Evolutionary conservation across 2,797 vertebrate species (phyloP).

Genomic region (Helicolenus hilgendorfi): DNA sequence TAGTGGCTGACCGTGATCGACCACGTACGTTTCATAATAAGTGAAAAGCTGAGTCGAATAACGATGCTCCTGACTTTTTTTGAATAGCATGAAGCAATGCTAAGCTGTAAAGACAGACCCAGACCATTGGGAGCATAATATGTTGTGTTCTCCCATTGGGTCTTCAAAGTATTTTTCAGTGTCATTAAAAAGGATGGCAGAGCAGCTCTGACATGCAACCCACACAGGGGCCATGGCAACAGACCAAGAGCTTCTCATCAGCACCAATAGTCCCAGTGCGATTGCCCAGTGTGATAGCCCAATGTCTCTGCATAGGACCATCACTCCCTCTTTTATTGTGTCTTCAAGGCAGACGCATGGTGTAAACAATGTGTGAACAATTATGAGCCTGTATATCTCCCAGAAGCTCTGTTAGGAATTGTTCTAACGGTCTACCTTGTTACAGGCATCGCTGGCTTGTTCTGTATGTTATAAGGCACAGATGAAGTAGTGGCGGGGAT

Average conservation of each 20-base stretch:
- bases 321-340: slow-evolving; percentile 79
- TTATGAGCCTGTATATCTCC: slow-evolving; percentile 73
- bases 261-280: slow-evolving; percentile 69
- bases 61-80: slow-evolving; percentile 7
- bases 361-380: slow-evolving; percentile 83
- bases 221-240: slow-evolving; percentile 80
- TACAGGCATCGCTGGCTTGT: slow-evolving; percentile 50
- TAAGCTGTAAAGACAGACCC: slow-evolving; percentile 55
- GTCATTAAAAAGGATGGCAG: slow-evolving; percentile 76
- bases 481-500: slow-evolving; percentile 20
- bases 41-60: slow-evolving; percentile 11
- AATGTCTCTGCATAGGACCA: slow-evolving; percentile 70
- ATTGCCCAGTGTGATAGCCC: slow-evolving; percentile 58
- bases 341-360: slow-evolving; percentile 77
- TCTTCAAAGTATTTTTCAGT: slow-evolving; percentile 74
- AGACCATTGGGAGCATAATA: slow-evolving; percentile 51
- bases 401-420: slow-evolving; percentile 59
- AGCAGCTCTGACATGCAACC: slow-evolving; percentile 74
- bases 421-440: slow-evolving; percentile 65
- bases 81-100: slow-evolving; percentile 56
- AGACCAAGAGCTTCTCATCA: slow-evolving; percentile 81
- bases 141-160: slow-evolving; percentile 57
- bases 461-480: slow-evolving; percentile 56
- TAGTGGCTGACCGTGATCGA: slow-evolving; percentile 30
- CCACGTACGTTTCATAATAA: slow-evolving; percentile 23